phyloP scores from a whole-genome alignment of 2,113 vertebrate species.

The Balaenoptera acutorostrata region DNA sequence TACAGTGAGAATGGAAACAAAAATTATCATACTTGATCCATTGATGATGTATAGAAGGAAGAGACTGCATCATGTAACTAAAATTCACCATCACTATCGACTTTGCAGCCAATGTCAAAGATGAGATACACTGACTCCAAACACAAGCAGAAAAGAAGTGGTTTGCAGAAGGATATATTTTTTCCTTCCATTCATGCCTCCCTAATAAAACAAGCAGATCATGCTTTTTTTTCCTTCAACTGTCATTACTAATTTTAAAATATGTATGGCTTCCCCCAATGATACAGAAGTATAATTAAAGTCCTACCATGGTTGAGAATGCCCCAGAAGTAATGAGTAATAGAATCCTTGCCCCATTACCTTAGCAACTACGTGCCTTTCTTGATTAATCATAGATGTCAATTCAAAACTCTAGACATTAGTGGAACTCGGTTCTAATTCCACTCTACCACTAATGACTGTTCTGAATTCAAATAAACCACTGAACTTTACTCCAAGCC shows the following conservation, averaged over 20 bases:
- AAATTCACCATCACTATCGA: background rate
- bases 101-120: background rate
- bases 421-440: background rate
- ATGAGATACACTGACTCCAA: background rate
- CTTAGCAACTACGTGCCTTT: background rate
- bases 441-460: background rate
- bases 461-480: background rate
- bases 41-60: background rate
- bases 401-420: background rate
- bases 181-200: background rate
- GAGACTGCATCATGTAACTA: background rate
- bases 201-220: background rate
- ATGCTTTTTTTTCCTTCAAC: background rate
- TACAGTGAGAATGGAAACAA: background rate
- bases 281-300: background rate
- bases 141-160: background rate
- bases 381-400: background rate
- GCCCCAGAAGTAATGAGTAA: background rate
- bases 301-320: background rate
- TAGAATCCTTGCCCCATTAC: background rate
- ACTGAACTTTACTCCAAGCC: background rate
- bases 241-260: background rate
- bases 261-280: background rate
- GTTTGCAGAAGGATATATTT: background rate
- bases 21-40: background rate